These are phyloP conservation scores for Pelosia muscerda DNA, from an alignment of 2,888 invertebrate genomes.

Conservation along the genomic window DNA sequence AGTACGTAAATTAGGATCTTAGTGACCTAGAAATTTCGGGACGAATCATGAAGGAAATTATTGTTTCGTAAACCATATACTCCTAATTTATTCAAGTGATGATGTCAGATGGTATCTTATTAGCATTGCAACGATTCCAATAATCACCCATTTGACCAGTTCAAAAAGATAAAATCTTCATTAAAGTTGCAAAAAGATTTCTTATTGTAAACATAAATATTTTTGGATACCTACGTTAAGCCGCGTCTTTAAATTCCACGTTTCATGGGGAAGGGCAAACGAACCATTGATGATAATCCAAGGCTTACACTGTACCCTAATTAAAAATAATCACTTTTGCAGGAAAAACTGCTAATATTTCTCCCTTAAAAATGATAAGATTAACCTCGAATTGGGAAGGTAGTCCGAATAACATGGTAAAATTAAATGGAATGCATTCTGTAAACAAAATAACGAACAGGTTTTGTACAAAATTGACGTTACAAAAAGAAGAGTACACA, in stretches of 20 bases:
- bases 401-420: neutral
- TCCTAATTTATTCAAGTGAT: slow-evolving; percentile 22
- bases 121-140: slow-evolving; percentile 11
- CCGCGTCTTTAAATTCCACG: slow-evolving; percentile 33
- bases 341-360: slow-evolving; percentile 39
- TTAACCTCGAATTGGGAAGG: slow-evolving; percentile 19
- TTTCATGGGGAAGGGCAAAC: slow-evolving; percentile 29
- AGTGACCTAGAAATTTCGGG: slow-evolving; percentile 31
- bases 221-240: slow-evolving; percentile 27
- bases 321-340: slow-evolving; percentile 31
- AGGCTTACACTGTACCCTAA: slow-evolving; percentile 41
- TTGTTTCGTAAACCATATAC: neutral
- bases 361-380: slow-evolving; percentile 27
- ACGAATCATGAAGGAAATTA: slow-evolving; percentile 23
- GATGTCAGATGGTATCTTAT: slow-evolving; percentile 19
- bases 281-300: slow-evolving; percentile 40
- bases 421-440: neutral
- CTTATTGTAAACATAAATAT: slow-evolving; percentile 33
- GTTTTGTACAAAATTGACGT: slow-evolving; percentile 13
- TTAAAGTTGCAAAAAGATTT: slow-evolving; percentile 17
- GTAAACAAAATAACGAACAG: neutral
- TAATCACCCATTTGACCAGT: slow-evolving; percentile 12
- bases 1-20: slow-evolving; percentile 31
- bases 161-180: slow-evolving; percentile 12
- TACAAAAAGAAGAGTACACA: slow-evolving; percentile 19